Percentiles rank a stretch among this genome's conserved stretches.
phyloP scores from a whole-genome alignment of 2,113 vertebrate species.

The Ardeotis arabs region DNA sequence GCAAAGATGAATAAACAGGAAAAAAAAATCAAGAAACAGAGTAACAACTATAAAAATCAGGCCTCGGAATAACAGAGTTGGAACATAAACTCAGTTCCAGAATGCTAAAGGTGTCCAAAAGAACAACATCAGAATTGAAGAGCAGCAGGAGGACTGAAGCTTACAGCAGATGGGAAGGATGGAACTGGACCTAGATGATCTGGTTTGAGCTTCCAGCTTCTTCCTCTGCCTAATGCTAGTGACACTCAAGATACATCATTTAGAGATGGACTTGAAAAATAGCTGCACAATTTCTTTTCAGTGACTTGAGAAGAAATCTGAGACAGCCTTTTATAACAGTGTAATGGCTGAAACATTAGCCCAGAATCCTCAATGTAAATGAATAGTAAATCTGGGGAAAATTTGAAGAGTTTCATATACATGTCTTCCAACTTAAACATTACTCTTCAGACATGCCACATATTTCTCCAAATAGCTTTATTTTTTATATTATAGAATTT shows the following conservation, averaged over 20 bases:
- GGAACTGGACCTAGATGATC: neutral
- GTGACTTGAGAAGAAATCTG: neutral
- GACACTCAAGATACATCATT: too few relatives aligned
- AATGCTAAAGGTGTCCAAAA: neutral
- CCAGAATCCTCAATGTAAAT: fast-evolving
- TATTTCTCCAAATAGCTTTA: neutral
- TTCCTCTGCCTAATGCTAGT: neutral
- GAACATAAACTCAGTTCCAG: neutral
- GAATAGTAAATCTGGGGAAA: neutral
- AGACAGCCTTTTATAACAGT: neutral
- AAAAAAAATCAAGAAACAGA: neutral
- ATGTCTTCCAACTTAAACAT: neutral
- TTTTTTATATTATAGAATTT: neutral
- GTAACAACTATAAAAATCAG: neutral
- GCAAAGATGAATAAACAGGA: neutral
- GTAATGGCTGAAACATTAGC: neutral
- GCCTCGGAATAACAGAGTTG: neutral
- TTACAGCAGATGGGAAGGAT: neutral
- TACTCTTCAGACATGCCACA: fast-evolving
- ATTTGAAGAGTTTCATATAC: neutral
- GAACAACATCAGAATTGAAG: neutral
- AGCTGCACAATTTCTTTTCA: neutral
- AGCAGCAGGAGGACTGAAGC: neutral
- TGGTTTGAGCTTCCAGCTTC: neutral
- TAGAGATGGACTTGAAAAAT: neutral